Base-by-base conservation (phyloP, 2,888 invertebrate genomes). In the Adineta ricciae region DNA sequence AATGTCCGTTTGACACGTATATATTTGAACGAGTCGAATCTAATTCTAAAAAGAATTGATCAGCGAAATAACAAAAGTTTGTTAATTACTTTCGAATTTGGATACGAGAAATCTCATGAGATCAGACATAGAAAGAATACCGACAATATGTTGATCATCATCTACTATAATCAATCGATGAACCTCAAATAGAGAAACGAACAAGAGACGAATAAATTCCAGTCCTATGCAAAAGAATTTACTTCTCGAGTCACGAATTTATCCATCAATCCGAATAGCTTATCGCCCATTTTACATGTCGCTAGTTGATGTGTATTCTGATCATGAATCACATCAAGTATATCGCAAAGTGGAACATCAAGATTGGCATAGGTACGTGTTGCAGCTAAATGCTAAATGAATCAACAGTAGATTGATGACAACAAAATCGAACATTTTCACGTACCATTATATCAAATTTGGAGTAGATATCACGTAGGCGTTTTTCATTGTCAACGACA, bases 371-470 rank as follows among this genome's bases (percentile, higher is more conserved):
- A 98, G 27, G 97, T 96, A 92, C 97, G 97, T 91, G 97, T 97
- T 84, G 97, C 97, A 84, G 97, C 97, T 91, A 97, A 92, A 92
- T 97, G 96, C 97, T 97, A 90, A 0, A 92, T 91, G 24, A 73
- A 49, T 50, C 14, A 2, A n/a, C 8, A 32, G n/a, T n/a, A 84
- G 7, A 27, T 41, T 73, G 83, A 21, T 11, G 14, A 49, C 49
- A 27, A 49, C 16, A n/a, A 85, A 38, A 16, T 56, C 16, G 32
- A 52, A 52, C 54, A 24, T 54, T 24, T 27, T 38, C n/a, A 49
- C 96, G 94, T 92, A 97, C 97, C 92, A 98, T 97, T 88, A 97
- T 97, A 92, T 98, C 99, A 92, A 98, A 99, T 92, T 98, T 96
- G 89, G 98, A 96, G 92, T 97, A 99, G 89, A 98, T 97, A 91